Base-by-base conservation (phyloP, 1,140 invertebrate genomes). In the Chrysomallon squamiferum region DNA sequence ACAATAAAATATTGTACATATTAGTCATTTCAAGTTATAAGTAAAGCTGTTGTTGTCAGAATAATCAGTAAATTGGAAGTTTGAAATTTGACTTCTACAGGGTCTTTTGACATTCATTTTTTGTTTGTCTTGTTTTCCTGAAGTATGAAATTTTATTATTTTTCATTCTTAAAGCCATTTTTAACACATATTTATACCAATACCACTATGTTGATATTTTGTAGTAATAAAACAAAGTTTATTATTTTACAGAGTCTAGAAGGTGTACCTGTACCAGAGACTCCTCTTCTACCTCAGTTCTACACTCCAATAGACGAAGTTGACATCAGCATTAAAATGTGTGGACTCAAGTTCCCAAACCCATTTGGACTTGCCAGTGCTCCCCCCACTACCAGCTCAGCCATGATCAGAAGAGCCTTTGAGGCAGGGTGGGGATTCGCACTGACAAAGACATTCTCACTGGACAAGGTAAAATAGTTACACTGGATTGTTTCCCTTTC, bases 321-420 rank as follows among this genome's bases (percentile, higher is more conserved):
- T 2, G 97, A 99, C 80, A 85, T 99, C 1, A 94, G 92, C 59
- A 90, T 97, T 6, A 91, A 95, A 80, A 89, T 99, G 66, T 98
- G 96, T 84, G 95, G 96, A 0, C 83, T 99, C 2, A 92, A 91
- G 77, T 99, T 99, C 83, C 91, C 93, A 81, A 99, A 99, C 88
- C 97, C 97, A 0, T 99, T 98, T 83, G 97, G 97, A 0, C 84
- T 99, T 45, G 97, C 97, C 15, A 97, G 95, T 41, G 97, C 97
- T 0, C 95, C 97, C 18, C 97, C 97, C 0, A 94, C 95, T 2
- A 99, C 97, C 18, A 92, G 92, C 54, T 91, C 92, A 22, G 90
- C 96, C 0, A 99, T 99, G 97, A 98, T 99, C 41, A 85, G 96
- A 9, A 86, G 96, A 71, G 92, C 93, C 22, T 99, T 98, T 81